Percentiles rank a stretch among this genome's conserved stretches.
These are phyloP conservation scores for Tetramorium simillimum DNA, from an alignment of 1,140 invertebrate species.

Conservation along the genomic window DNA sequence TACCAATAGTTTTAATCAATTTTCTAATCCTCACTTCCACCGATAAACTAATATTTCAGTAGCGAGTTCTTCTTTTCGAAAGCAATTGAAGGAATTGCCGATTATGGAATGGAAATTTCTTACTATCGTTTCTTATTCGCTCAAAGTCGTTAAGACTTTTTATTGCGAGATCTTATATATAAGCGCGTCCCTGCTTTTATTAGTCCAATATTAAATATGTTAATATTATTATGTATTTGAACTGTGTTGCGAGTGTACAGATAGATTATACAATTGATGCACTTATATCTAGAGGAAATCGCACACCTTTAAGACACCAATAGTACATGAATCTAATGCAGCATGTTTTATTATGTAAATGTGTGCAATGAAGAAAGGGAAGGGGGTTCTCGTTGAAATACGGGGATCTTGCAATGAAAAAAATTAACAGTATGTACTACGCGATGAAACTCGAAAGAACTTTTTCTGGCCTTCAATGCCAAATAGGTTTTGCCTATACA, in stretches of 20 bases:
- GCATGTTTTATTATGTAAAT: constrained; percentile 47
- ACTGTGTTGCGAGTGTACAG: constrained; percentile 82
- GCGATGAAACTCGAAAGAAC: background rate
- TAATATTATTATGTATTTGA: constrained; percentile 83
- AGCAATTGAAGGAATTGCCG: constrained; percentile 5
- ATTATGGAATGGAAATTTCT: constrained; percentile 41
- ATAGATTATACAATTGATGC: constrained; percentile 81
- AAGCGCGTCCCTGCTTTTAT: constrained; percentile 57
- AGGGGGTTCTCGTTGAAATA: constrained; percentile 6
- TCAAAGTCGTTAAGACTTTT: constrained; percentile 22
- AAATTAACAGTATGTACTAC: constrained; percentile 27
- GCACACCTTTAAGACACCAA: constrained; percentile 75
- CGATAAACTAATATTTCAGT: background rate
- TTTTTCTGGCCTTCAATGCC: constrained; percentile 29
- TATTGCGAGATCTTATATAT: constrained; percentile 48
- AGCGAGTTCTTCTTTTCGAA: background rate
- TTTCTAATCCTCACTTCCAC: constrained; percentile 20
- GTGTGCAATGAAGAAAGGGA: constrained; percentile 69
- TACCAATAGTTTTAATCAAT: constrained; percentile 59
- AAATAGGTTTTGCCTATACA: constrained; percentile 27
- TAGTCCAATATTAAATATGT: constrained; percentile 83
- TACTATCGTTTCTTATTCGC: background rate
- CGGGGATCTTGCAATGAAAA: background rate
- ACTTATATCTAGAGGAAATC: constrained; percentile 76
- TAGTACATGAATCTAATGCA: constrained; percentile 61